Evolutionary conservation across 2,797 vertebrate genomes (phyloP).

Genomic region (Xenopus petersii): DNA sequence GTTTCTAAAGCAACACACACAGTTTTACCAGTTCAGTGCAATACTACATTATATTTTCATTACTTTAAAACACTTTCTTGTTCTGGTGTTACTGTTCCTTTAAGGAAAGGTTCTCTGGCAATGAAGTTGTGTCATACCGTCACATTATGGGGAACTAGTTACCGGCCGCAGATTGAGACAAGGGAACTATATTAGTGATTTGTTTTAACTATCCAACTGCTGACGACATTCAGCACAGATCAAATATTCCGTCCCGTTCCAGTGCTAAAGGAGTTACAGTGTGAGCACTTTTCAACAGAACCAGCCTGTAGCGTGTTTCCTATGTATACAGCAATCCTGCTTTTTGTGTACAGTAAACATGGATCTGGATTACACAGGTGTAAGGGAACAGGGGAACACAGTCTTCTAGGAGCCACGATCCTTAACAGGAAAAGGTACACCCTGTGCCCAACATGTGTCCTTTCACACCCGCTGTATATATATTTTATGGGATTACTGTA

Average conservation of each 20-base stretch:
- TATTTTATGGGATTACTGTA: no score
- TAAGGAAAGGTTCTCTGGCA: no score
- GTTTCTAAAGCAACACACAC: no score
- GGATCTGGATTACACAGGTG: constrained; percentile 28
- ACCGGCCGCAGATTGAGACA: no score
- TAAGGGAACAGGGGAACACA: constrained; percentile 1
- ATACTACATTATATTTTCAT: no score
- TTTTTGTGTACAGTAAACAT: constrained; percentile 43
- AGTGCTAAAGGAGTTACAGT: constrained; percentile 17
- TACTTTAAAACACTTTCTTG: no score
- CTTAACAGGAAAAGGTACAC: not conserved
- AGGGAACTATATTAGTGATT: not conserved
- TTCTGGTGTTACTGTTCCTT: no score
- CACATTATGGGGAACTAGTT: no score
- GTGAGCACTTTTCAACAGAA: constrained; percentile 1
- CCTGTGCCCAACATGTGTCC: no score
- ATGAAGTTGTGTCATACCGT: no score
- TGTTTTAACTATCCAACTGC: not conserved
- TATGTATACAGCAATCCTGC: constrained; percentile 22
- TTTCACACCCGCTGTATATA: no score
- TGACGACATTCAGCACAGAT: not conserved
- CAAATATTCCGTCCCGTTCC: not conserved
- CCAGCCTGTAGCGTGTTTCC: constrained; percentile 15
- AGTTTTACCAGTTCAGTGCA: no score
- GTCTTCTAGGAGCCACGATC: constrained; percentile 12